Percentiles rank a stretch among this genome's conserved stretches.
These are phyloP conservation scores for Megalops cyprinoides DNA, from an alignment of 2,797 vertebrate species.

Conservation along the genomic window DNA sequence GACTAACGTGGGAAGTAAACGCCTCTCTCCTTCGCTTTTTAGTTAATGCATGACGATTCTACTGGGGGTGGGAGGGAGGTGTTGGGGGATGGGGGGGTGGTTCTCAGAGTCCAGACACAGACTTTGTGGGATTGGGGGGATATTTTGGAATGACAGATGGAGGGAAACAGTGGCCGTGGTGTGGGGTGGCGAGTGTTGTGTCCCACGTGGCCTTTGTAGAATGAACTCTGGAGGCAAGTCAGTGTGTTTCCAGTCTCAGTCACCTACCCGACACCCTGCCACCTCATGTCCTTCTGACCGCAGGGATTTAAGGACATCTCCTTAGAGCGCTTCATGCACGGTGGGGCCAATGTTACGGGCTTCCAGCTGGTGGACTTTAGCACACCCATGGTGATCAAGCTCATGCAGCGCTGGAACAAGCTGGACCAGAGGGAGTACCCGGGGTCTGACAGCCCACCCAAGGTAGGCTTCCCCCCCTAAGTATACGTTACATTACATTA, in stretches of 20 bases:
- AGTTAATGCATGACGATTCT: not conserved
- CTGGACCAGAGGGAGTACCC: conserved; percentile 98
- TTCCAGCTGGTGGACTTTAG: conserved; percentile 98
- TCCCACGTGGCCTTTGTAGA: not conserved
- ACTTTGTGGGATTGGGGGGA: not conserved
- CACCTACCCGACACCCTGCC: not conserved
- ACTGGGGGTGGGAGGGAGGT: not conserved
- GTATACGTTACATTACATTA: not conserved
- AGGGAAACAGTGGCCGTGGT: not conserved
- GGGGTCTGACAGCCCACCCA: conserved; percentile 93
- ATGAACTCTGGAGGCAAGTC: not conserved
- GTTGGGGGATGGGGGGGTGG: no score
- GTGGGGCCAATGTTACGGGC: conserved; percentile 96
- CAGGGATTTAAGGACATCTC: conserved; percentile 99
- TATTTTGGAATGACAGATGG: not conserved
- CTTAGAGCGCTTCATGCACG: conserved; percentile 97
- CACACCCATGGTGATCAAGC: conserved; percentile 91
- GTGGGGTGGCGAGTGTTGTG: not conserved
- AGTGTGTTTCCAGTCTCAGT: not conserved
- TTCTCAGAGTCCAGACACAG: not conserved
- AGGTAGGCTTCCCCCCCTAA: conserved; percentile 81
- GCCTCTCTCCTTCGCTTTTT: not conserved
- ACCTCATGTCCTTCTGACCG: not conserved
- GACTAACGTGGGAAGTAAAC: not conserved
- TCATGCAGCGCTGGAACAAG: conserved; percentile 99